Evolutionary conservation across 2,113 vertebrate genomes (phyloP), one percentile per base, ranked within the genome.

Genomic region (Engystomops pustulosus): DNA sequence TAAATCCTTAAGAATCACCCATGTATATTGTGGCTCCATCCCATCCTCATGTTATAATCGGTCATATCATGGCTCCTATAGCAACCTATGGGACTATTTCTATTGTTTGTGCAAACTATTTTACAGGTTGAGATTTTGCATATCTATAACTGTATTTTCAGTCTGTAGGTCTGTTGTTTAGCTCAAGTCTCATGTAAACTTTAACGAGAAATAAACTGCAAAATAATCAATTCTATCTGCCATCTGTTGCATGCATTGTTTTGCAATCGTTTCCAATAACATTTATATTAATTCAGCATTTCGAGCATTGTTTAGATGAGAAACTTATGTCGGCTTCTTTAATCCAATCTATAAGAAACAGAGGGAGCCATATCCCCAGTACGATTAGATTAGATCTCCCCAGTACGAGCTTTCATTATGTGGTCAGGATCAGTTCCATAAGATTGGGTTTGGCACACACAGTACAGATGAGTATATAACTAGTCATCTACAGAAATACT

Each of bases 231-330:
- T 44, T 25, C 69, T 44, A 38, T 47, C 69, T 58, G 49, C 51
- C 49, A 77, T 77, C 9, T 55, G 49, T 36, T 76, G 49, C 74
- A 32, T 34, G 47, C 47, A 36, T 30, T 11, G 72, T 76, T 76
- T 23, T 58, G 74, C 51, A 58, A 77, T 58, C 32, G 18, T 36
- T 18, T 53, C 27, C 51, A 58, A 77, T 76, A 77, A 38, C 30
- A 58, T 77, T 77, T 38, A 58, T 23, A 38, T 55, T 77, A 76
- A 34, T 76, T 53, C 20, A 55, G 51, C 20, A 38, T 23, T 36
- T 58, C 11, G 49, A 25, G 32, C n/a, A 14, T 23, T 58, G 74
- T 55, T 77, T 77, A 51, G 74, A 77, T 34, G 30, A 77, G 45
- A 77, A 77, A 77, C 49, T 15, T 45, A 55, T 77, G 49, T n/a